phyloP scores from a whole-genome alignment of 2,797 vertebrate genomes.

The Siniperca obscura region DNA sequence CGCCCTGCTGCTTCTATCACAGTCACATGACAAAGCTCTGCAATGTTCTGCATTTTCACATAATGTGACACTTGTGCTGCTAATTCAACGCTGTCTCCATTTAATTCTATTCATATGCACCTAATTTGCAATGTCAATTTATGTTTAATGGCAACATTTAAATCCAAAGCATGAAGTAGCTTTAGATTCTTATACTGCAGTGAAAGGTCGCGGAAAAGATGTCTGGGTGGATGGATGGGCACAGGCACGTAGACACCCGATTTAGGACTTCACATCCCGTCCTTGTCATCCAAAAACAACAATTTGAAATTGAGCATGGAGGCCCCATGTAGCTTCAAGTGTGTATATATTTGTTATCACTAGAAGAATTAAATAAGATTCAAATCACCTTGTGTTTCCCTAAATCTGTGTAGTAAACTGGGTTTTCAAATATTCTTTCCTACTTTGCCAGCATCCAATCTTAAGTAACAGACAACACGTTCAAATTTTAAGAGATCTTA shows the following conservation, averaged over 20 bases:
- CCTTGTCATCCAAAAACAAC: too few relatives aligned
- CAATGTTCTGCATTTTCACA: background rate
- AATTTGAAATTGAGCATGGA: background rate
- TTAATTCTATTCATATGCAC: background rate
- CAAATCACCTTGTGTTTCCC: background rate
- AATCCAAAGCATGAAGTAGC: background rate
- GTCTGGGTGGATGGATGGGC: background rate
- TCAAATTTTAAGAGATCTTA: background rate
- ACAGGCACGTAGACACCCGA: background rate
- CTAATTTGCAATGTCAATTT: background rate
- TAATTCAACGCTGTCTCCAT: background rate
- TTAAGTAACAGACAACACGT: background rate
- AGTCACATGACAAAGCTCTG: background rate
- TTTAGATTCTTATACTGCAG: background rate
- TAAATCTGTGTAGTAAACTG: background rate
- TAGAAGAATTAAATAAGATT: background rate
- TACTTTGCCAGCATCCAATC: background rate
- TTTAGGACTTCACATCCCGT: background rate
- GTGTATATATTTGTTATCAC: background rate
- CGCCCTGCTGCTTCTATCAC: background rate
- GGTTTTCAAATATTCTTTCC: background rate
- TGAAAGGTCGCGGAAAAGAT: background rate
- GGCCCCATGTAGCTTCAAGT: background rate
- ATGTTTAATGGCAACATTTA: constrained; percentile 15
- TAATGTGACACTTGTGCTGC: background rate